Conservation (phyloP, 2,888 invertebrate genomes). For the Branchipolynoe longqiensis region DNA sequence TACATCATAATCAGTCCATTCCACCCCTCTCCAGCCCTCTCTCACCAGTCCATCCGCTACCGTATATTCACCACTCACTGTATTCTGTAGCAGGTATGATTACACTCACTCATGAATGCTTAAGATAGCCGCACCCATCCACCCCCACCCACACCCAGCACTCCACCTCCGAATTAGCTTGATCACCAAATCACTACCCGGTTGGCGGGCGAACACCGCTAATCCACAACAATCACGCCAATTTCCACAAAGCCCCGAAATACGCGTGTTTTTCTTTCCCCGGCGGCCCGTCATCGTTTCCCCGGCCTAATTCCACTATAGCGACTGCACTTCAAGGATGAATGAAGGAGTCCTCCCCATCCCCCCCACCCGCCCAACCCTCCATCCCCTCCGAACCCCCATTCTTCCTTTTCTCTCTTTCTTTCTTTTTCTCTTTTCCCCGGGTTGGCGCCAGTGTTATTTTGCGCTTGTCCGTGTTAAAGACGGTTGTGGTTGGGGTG, state of each 20-base stretch:
- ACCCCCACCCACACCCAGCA: too few relatives aligned
- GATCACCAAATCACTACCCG: conserved; percentile 11
- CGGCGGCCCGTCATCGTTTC: not conserved
- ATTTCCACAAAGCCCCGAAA: not conserved
- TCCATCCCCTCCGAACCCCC: not conserved
- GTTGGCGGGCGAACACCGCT: not conserved
- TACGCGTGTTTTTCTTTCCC: not conserved
- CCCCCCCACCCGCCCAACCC: not conserved
- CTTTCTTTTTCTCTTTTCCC: not conserved
- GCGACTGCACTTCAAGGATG: conserved; percentile 9
- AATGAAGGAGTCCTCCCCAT: not conserved
- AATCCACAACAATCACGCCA: not conserved
- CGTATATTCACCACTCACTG: too few relatives aligned
- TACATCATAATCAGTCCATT: too few relatives aligned
- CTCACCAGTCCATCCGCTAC: too few relatives aligned
- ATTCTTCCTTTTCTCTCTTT: not conserved
- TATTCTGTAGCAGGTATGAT: too few relatives aligned
- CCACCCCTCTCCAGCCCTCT: too few relatives aligned
- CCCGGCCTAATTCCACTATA: not conserved
- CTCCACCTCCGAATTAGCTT: conserved; percentile 37
- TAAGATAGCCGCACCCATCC: conserved; percentile 12
- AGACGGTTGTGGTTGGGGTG: not conserved
- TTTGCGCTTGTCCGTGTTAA: not conserved
- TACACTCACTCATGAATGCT: too few relatives aligned
- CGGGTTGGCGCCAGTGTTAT: not conserved